Conservation (phyloP, 2,113 vertebrate genomes). For the human (Homo sapiens) region DNA sequence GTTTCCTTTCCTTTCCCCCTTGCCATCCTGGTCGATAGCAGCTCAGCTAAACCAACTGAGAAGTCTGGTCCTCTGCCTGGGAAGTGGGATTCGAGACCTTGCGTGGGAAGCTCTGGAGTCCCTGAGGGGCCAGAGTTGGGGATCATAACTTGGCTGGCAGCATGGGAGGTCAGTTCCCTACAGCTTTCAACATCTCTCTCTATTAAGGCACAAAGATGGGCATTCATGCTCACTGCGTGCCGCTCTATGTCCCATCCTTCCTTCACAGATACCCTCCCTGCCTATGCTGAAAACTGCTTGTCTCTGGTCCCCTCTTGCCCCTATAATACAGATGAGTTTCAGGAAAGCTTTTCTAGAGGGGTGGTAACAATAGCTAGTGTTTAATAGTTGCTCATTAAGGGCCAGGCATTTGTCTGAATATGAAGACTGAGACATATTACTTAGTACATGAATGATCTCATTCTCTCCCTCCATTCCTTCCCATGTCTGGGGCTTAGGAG, state of each 20-base stretch:
- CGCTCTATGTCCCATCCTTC: background rate
- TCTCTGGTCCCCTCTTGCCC: background rate
- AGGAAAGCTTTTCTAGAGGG: background rate
- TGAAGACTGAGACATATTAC: background rate
- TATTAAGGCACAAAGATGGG: background rate
- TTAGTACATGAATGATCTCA: background rate
- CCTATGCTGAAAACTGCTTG: background rate
- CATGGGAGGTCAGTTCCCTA: background rate
- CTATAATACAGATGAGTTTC: background rate
- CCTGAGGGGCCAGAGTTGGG: background rate
- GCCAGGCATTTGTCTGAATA: background rate
- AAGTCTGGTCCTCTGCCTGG: background rate
- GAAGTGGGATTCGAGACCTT: background rate
- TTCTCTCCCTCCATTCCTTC: slow-evolving; percentile 3
- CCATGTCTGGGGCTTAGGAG: background rate
- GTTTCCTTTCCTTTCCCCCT: background rate
- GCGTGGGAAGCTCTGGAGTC: background rate
- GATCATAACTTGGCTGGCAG: background rate
- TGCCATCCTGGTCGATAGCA: background rate
- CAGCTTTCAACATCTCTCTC: background rate
- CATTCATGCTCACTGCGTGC: background rate
- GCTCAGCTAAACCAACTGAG: background rate
- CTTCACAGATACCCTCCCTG: background rate
- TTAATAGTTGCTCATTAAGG: background rate
- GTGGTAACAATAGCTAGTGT: background rate